Percentiles rank a stretch among this genome's conserved stretches.
Conservation (phyloP, 2,888 invertebrate species). For the Carpatolechia fugitivella region DNA sequence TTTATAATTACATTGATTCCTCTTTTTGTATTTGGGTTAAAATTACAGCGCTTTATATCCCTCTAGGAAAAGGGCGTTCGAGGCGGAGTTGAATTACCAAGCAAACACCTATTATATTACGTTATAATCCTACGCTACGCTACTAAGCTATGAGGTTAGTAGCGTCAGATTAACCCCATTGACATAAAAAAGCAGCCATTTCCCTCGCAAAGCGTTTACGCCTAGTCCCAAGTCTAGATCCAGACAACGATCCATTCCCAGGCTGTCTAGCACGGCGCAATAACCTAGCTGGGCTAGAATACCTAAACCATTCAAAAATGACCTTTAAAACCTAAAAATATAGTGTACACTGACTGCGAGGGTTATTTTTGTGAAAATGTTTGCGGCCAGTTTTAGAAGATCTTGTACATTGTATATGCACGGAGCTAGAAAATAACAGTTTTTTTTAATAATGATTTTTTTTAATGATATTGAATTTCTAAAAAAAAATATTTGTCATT, state of each 20-base stretch:
- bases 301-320: conserved; percentile 17
- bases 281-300: conserved; percentile 25
- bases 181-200: background rate
- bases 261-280: conserved; percentile 36
- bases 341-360: background rate
- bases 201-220: background rate
- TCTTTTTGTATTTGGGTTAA: too few relatives aligned
- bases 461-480: background rate
- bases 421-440: too few relatives aligned
- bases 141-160: too few relatives aligned
- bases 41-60: too few relatives aligned
- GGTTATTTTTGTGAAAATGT: background rate
- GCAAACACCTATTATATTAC: too few relatives aligned
- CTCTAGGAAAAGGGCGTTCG: too few relatives aligned
- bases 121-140: too few relatives aligned
- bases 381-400: background rate
- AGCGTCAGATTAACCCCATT: background rate
- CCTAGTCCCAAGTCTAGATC: conserved; percentile 28
- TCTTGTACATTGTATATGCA: background rate
- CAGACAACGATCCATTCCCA: conserved; percentile 42
- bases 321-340: conserved; percentile 5
- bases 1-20: too few relatives aligned
- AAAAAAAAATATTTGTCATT: background rate
- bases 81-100: too few relatives aligned
- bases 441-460: background rate